A percentile compares a stretch with the other conserved stretches of the same genome.
phyloP scores from a whole-genome alignment of 2,888 invertebrate species.

The Chrysomela aeneicollis region DNA sequence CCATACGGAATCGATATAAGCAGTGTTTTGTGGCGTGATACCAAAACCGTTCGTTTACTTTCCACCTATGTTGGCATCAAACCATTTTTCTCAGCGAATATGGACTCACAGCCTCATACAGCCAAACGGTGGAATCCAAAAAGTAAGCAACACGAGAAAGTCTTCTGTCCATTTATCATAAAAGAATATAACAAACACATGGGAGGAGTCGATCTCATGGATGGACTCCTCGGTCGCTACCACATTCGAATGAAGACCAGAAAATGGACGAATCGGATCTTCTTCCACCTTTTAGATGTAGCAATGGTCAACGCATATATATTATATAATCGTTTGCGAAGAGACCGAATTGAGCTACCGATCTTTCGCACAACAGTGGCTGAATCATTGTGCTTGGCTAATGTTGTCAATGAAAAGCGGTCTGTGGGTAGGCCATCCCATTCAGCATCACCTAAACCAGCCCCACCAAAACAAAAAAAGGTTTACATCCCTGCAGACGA shows the following conservation, averaged over 20 bases:
- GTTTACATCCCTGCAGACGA: slow-evolving; percentile 1
- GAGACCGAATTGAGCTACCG: too few relatives aligned
- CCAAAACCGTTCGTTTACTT: not conserved
- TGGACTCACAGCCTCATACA: not conserved
- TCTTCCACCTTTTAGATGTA: too few relatives aligned
- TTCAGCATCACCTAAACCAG: too few relatives aligned
- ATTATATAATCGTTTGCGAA: too few relatives aligned
- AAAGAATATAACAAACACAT: not conserved
- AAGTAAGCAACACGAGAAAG: too few relatives aligned
- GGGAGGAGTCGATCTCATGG: not conserved
- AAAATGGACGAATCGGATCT: slow-evolving; percentile 3
- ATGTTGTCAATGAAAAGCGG: too few relatives aligned
- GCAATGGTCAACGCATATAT: not conserved
- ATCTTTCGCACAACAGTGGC: too few relatives aligned
- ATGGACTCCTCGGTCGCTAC: not conserved
- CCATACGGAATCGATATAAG: not conserved
- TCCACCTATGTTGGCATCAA: not conserved
- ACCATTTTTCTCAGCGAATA: too few relatives aligned
- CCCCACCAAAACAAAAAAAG: slow-evolving; percentile 4
- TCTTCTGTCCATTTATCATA: too few relatives aligned
- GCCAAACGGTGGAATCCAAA: too few relatives aligned
- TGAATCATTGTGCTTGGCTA: too few relatives aligned
- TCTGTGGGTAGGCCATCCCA: not conserved
- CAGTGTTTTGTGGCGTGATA: not conserved
- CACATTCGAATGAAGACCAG: not conserved